phyloP scores from a whole-genome alignment of 1,140 invertebrate genomes.

The Drosophila orena region DNA sequence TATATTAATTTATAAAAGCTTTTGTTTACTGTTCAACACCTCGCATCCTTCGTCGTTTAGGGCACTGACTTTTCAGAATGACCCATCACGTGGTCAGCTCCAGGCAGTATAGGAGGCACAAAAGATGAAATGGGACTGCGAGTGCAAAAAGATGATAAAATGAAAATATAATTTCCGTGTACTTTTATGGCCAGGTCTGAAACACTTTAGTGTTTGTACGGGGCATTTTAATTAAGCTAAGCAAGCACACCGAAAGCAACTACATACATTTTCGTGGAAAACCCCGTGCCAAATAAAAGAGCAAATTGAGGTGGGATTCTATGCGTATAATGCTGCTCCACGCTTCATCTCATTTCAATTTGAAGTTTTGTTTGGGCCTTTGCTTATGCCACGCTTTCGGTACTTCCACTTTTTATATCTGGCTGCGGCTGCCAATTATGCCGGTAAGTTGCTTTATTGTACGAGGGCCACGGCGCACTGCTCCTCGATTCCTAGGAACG shows the following conservation, averaged over 20 bases:
- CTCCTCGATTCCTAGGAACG: constrained; percentile 25
- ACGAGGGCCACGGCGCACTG: neutral
- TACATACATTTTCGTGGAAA: constrained; percentile 19
- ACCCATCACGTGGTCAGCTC: constrained; percentile 21
- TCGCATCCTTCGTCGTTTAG: no score
- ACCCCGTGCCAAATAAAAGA: neutral
- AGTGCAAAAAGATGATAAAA: constrained; percentile 5
- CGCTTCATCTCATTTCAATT: constrained; percentile 77
- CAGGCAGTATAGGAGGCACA: constrained; percentile 9
- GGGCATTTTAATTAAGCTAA: constrained; percentile 76
- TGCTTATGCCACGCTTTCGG: constrained; percentile 54
- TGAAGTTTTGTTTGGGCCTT: constrained; percentile 44
- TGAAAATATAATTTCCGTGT: constrained; percentile 14
- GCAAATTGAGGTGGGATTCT: neutral
- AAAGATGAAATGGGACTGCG: no score
- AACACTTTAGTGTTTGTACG: constrained; percentile 48
- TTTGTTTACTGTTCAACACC: no score
- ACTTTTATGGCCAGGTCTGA: constrained; percentile 31
- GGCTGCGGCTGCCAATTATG: constrained; percentile 68
- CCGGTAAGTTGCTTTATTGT: constrained; percentile 78
- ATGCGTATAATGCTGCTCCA: constrained; percentile 46
- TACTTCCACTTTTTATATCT: constrained; percentile 26
- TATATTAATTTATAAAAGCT: no score
- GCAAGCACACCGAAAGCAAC: constrained; percentile 56
- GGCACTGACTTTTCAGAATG: neutral